These are phyloP conservation scores for Mus caroli DNA, from an alignment of 2,797 vertebrate genomes.

Conservation along the genomic window DNA sequence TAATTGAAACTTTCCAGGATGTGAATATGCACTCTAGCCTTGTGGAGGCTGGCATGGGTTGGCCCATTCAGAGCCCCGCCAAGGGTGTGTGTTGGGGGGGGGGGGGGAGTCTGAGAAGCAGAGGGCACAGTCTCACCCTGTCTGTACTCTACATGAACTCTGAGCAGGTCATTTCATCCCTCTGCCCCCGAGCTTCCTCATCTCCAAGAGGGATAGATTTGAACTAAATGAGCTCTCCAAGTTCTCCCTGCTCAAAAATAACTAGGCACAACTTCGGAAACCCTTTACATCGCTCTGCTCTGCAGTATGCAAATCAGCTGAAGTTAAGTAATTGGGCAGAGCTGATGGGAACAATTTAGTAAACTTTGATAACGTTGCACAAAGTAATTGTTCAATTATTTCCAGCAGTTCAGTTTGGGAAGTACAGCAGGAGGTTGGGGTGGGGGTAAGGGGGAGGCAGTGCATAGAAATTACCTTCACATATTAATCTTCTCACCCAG, in stretches of 20 bases:
- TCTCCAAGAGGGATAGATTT: neutral
- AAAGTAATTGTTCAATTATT: slow-evolving; percentile 85
- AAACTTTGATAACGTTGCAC: slow-evolving; percentile 81
- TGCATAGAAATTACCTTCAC: slow-evolving; percentile 70
- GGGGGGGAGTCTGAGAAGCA: no score
- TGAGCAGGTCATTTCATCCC: neutral
- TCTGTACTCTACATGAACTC: neutral
- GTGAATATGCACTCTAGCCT: neutral
- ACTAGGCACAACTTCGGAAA: slow-evolving; percentile 19
- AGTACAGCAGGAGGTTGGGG: slow-evolving; percentile 36
- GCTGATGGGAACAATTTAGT: slow-evolving; percentile 79
- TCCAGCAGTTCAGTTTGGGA: slow-evolving; percentile 69
- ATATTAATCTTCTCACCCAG: slow-evolving; percentile 73
- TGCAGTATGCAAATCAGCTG: slow-evolving; percentile 61
- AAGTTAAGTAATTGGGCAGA: slow-evolving; percentile 80
- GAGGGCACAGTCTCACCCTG: neutral
- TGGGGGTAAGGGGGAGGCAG: neutral
- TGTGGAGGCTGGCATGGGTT: neutral
- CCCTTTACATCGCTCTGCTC: neutral
- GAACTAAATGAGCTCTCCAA: slow-evolving; percentile 3
- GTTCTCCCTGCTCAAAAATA: slow-evolving; percentile 44
- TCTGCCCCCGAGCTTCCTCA: neutral
- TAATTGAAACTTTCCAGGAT: slow-evolving; percentile 55
- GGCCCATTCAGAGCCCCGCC: neutral
- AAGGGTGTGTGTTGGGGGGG: no score